A percentile compares a stretch with the other conserved stretches of the same genome.
These are phyloP conservation scores for Gyps fulvus DNA, from an alignment of 2,113 vertebrate genomes.

Conservation along the genomic window DNA sequence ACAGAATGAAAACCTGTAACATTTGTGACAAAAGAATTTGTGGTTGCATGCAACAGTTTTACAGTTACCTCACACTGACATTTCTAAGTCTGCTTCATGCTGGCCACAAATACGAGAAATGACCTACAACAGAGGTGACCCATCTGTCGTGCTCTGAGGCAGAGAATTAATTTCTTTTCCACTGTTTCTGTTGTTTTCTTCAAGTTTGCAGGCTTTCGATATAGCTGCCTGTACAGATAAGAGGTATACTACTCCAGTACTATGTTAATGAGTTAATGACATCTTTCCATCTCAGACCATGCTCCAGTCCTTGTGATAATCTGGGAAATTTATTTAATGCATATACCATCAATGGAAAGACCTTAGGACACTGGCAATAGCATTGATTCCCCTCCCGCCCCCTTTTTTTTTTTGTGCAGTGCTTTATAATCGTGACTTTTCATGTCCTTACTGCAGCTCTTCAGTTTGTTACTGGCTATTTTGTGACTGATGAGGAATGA, in stretches of 20 bases:
- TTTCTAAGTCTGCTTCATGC: neutral
- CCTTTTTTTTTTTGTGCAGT: no score
- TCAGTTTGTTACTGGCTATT: neutral
- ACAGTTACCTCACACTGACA: neutral
- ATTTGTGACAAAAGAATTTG: neutral
- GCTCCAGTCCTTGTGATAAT: neutral
- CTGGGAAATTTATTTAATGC: neutral
- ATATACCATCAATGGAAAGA: neutral
- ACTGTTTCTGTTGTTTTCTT: neutral
- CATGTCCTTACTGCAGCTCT: neutral
- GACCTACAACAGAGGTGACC: neutral
- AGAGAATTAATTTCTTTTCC: neutral
- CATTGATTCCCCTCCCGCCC: neutral
- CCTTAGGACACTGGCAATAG: neutral
- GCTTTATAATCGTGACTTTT: neutral
- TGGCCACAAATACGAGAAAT: neutral
- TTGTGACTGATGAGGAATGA: neutral
- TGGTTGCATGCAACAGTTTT: neutral
- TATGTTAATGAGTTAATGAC: neutral
- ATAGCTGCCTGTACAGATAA: neutral
- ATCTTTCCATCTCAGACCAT: neutral
- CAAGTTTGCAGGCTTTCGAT: neutral
- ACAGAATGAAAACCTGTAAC: neutral
- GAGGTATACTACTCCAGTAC: neutral
- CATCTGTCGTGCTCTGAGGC: neutral